phyloP scores from a whole-genome alignment of 2,888 invertebrate species.

The Rotaria socialis region DNA sequence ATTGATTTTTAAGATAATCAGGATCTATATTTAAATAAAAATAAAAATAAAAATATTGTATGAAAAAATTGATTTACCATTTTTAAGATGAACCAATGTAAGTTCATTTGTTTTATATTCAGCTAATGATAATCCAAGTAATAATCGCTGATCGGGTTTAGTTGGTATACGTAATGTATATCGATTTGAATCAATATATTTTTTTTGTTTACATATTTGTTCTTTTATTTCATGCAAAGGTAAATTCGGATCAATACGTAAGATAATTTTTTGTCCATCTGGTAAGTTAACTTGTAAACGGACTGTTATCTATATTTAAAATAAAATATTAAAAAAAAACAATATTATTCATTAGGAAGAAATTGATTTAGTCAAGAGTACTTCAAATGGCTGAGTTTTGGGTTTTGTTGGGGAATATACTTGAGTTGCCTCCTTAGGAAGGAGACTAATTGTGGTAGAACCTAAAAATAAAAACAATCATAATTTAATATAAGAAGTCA shows the following conservation, averaged over 20 bases:
- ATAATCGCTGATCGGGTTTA: neutral
- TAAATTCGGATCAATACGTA: conserved; percentile 31
- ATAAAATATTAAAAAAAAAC: neutral
- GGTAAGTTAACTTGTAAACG: conserved; percentile 34
- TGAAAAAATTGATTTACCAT: neutral
- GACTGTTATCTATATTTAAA: neutral
- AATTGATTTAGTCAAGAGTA: neutral
- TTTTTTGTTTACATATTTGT: conserved; percentile 33
- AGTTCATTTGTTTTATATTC: conserved; percentile 37
- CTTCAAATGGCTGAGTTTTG: conserved; percentile 15
- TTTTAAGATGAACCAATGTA: neutral
- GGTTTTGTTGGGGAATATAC: neutral
- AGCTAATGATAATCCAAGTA: conserved; percentile 28
- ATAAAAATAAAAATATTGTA: too few relatives aligned
- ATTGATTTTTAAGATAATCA: neutral
- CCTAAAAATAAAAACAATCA: neutral
- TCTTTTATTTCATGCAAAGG: conserved; percentile 33
- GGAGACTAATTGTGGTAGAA: conserved; percentile 9
- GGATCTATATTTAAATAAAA: neutral
- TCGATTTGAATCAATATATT: neutral
- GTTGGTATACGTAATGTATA: conserved; percentile 21
- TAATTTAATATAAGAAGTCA: neutral
- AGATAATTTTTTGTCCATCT: neutral
- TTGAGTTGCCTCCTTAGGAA: neutral
- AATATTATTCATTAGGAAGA: neutral